Evolutionary conservation across 1,140 invertebrate genomes (phyloP), one percentile per base, ranked within the genome.

Genomic region (Plutomurus gul): DNA sequence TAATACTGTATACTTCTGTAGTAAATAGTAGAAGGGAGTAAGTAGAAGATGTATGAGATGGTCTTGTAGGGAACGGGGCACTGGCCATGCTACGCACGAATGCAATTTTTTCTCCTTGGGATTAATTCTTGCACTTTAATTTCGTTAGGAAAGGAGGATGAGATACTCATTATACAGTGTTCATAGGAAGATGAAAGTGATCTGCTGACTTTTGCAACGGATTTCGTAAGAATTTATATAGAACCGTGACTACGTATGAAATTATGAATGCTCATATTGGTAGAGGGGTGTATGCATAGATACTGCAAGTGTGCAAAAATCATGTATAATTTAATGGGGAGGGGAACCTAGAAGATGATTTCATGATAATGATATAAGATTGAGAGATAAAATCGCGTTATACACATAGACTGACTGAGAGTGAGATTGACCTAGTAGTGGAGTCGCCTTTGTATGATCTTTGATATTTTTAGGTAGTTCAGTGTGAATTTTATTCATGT

Each of bases 51-150:
- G 18, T n/a, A 43, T 43, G n/a, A n/a, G 18, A 27, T 65, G 56
- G 56, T 33, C 30, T 65, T 25, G 56, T 33, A 20, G 30, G 13
- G 51, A 60, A 25, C 33, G 30, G 56, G 36, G 56, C 56, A 65
- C 36, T 65, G 56, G 36, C 56, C 56, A 65, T 65, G 56, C 56
- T 65, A 65, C 56, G 56, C 56, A 65, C 56, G 56, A 65, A 65
- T 30, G n/a, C 27, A 65, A 33, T 65, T 65, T 51, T 65, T 65
- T 65, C 56, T 65, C 56, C 56, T 65, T 65, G 56, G 39, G 56
- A 65, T 65, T 65, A 65, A 65, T 65, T 65, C 56, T 65, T 65
- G 56, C 56, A 65, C 56, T 65, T 65, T 65, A 65, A 65, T 65
- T 65, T 65, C 10, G 51, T 25, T 30, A 33, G 30, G 27, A 65